Evolutionary conservation across 2,797 vertebrate genomes (phyloP), one percentile per base, ranked within the genome.

Genomic region (Smutsia temminckii): DNA sequence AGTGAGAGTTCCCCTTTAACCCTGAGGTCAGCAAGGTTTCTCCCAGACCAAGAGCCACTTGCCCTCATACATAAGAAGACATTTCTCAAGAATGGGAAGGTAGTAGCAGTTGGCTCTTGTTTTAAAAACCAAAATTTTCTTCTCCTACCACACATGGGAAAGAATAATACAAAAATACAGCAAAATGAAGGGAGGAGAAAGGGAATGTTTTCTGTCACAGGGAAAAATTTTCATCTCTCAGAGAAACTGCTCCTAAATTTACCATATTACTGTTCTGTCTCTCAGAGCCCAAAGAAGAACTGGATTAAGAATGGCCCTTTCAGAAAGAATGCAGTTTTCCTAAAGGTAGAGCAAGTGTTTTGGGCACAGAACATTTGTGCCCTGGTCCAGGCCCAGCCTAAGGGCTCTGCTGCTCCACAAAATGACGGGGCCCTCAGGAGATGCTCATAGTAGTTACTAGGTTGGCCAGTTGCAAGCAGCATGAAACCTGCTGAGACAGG

Each of bases 121-220:
- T 88, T 80, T 77, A 71, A 91, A 83, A 89, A 63, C 63, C 53
- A 87, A 84, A 85, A 69, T 25, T 93, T 94, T 85, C 64, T 55
- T 72, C 87, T 93, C 32, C 34, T 42, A 57, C 29, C 21, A 53
- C 32, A 71, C 66, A 64, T 16, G 21, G 55, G 40, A 94, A 12
- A 85, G 32, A 86, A 61, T 4, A 80, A 75, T 32, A 84, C n/a
- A 91, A 79, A 87, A 27, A 61, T 0, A 63, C 3, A 90, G 57
- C 13, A 78, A 92, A 69, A 85, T 71, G 34, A 46, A 83, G 37
- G 61, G 13, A 32, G 64, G 14, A 17, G 78, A 91, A 27, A 69
- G 42, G 7, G 5, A 61, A 29, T 37, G 42, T 51, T 91, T 75
- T 61, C 25, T 71, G 49, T 77, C 37, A 79, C 1, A 1, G 23